Percentiles rank a stretch among this genome's conserved stretches.
Conservation (phyloP, 2,888 invertebrate genomes). For the Drosophila ustulata region DNA sequence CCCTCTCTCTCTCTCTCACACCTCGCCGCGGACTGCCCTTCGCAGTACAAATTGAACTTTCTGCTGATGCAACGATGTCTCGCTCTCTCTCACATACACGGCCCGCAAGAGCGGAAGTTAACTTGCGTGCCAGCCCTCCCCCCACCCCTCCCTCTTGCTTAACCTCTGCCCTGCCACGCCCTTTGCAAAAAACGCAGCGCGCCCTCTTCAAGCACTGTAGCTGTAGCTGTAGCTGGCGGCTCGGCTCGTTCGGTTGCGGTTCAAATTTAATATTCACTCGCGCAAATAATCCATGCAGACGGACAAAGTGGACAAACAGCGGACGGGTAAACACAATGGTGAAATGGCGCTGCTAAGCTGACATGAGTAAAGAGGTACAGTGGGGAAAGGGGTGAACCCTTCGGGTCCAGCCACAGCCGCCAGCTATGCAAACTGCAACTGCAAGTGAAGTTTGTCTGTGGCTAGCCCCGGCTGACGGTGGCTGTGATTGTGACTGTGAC, state of each 20-base stretch:
- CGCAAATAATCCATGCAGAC: constrained; percentile 74
- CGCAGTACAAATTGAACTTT: constrained; percentile 64
- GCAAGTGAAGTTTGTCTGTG: constrained; percentile 78
- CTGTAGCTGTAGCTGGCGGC: constrained; percentile 45
- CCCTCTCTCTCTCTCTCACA: neutral
- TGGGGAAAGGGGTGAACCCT: neutral
- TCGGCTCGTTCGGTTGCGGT: constrained; percentile 76
- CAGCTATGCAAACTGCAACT: constrained; percentile 71
- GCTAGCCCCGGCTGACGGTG: constrained; percentile 51
- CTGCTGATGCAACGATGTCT: constrained; percentile 56
- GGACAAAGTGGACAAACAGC: constrained; percentile 13
- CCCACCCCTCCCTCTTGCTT: neutral
- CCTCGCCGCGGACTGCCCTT: neutral
- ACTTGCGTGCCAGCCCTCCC: constrained; percentile 64
- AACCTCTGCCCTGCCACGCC: neutral
- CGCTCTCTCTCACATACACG: constrained; percentile 15
- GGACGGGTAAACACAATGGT: constrained; percentile 44
- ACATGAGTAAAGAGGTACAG: constrained; percentile 14
- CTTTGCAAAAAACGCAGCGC: neutral
- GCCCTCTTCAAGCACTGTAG: neutral
- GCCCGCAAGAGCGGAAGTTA: constrained; percentile 78
- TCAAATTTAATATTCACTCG: constrained; percentile 81
- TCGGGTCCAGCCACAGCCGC: constrained; percentile 39
- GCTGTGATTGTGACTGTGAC: constrained; percentile 31
- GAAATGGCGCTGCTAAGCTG: constrained; percentile 77